Percentiles rank a stretch among this genome's conserved stretches.
phyloP scores from a whole-genome alignment of 64 coral and sea anemone genomes.

The Trachythela sp. region DNA sequence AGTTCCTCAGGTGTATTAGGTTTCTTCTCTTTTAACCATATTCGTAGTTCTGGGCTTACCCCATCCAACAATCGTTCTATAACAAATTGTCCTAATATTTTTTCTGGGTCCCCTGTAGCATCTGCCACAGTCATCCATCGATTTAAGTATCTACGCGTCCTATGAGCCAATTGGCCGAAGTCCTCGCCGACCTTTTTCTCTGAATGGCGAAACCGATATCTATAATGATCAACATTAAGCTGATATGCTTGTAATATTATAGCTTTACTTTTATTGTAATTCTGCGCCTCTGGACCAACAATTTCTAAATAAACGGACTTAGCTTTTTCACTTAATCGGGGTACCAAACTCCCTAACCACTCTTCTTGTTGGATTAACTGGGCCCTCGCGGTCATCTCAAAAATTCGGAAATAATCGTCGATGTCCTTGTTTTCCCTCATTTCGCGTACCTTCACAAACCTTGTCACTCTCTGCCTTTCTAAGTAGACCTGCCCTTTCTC shows the following conservation, averaged over 20 bases:
- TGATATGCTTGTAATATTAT: too few species aligned
- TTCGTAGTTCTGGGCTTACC: neutral
- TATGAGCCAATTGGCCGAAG: neutral
- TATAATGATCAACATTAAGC: slow-evolving; percentile 25
- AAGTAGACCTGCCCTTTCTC: neutral
- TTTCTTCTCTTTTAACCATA: slow-evolving; percentile 28
- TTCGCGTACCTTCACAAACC: slow-evolving; percentile 19
- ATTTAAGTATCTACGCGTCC: slow-evolving; percentile 7
- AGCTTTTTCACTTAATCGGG: slow-evolving; percentile 50
- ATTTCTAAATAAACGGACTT: slow-evolving; percentile 55
- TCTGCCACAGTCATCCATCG: slow-evolving; percentile 24
- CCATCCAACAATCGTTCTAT: neutral
- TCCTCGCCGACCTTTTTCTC: neutral
- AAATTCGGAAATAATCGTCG: slow-evolving; percentile 28
- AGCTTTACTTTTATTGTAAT: slow-evolving; percentile 37
- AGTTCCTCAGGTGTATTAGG: neutral
- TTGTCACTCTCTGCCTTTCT: neutral
- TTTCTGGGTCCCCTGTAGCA: neutral
- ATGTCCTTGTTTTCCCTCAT: slow-evolving; percentile 37
- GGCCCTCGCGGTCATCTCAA: slow-evolving; percentile 41
- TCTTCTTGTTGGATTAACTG: slow-evolving; percentile 33
- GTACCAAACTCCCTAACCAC: slow-evolving; percentile 52
- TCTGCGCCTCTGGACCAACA: neutral
- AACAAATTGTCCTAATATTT: neutral
- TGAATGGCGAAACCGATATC: slow-evolving; percentile 38